Evolutionary conservation across 1,140 invertebrate species (phyloP).

Genomic region (Drosophila sucinea): DNA sequence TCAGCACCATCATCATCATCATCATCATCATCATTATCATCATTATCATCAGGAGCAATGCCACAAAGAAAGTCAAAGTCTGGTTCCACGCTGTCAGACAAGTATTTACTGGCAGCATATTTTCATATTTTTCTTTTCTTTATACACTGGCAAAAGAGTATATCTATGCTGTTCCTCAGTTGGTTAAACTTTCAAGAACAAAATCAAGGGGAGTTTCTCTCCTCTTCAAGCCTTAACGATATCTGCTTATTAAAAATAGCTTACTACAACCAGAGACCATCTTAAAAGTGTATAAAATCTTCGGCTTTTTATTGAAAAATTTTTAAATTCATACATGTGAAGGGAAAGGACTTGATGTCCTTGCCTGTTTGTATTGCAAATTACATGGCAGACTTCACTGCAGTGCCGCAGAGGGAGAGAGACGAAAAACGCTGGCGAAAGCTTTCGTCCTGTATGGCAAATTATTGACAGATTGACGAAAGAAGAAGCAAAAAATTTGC

Average conservation of each 20-base stretch:
- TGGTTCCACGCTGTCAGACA: slow-evolving; percentile 44
- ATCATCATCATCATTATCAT: not conserved
- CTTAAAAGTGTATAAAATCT: not conserved
- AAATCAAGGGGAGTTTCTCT: too few relatives aligned
- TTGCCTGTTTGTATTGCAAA: slow-evolving; percentile 50
- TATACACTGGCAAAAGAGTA: not conserved
- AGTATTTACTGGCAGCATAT: slow-evolving; percentile 32
- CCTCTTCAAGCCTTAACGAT: too few relatives aligned
- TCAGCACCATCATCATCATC: not conserved
- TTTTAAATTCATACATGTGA: slow-evolving; percentile 7
- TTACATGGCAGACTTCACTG: slow-evolving; percentile 37
- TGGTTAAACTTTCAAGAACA: too few relatives aligned
- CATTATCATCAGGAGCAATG: slow-evolving; percentile 17
- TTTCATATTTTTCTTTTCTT: slow-evolving; percentile 16
- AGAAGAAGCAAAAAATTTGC: slow-evolving; percentile 39
- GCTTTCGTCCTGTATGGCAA: slow-evolving; percentile 11
- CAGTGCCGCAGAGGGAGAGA: not conserved
- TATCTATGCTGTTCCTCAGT: not conserved
- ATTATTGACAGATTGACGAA: slow-evolving; percentile 20
- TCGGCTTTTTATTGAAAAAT: not conserved
- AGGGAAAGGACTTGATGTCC: slow-evolving; percentile 1
- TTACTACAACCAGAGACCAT: not conserved
- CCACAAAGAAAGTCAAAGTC: slow-evolving; percentile 30
- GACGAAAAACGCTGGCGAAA: not conserved
- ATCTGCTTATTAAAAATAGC: too few relatives aligned